Evolutionary conservation across 2,888 invertebrate genomes (phyloP).

Genomic region (Petrolisthes manimaculis): DNA sequence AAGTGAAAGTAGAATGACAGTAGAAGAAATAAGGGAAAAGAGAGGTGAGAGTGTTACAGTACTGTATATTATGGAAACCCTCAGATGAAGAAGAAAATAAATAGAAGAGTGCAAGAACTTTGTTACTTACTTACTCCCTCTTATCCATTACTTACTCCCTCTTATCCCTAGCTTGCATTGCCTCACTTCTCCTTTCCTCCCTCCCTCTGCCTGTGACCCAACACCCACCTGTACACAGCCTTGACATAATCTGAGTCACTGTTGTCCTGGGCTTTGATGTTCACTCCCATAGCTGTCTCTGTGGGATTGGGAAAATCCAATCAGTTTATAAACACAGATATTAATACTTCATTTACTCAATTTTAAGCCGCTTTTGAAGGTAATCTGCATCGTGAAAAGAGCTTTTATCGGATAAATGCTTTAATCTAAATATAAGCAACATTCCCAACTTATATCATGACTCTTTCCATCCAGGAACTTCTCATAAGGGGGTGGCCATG

Average conservation of each 20-base stretch:
- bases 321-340: too few relatives aligned
- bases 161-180: background rate
- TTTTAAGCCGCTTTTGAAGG: too few relatives aligned
- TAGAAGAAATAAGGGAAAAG: background rate
- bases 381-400: too few relatives aligned
- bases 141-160: too few relatives aligned
- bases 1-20: too few relatives aligned
- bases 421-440: too few relatives aligned
- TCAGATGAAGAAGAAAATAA: background rate
- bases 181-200: background rate
- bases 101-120: background rate
- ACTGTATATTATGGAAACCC: background rate
- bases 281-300: slow-evolving; percentile 86
- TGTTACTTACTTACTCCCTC: too few relatives aligned
- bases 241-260: slow-evolving; percentile 75
- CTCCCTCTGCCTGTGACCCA: background rate
- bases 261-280: slow-evolving; percentile 75
- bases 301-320: slow-evolving; percentile 11
- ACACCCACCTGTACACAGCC: slow-evolving; percentile 70
- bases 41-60: background rate
- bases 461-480: too few relatives aligned
- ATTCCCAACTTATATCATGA: too few relatives aligned
- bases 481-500: too few relatives aligned
- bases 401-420: too few relatives aligned
- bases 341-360: too few relatives aligned